Base-by-base conservation (phyloP, 2,888 invertebrate species). In the Isotomurus palustris region DNA sequence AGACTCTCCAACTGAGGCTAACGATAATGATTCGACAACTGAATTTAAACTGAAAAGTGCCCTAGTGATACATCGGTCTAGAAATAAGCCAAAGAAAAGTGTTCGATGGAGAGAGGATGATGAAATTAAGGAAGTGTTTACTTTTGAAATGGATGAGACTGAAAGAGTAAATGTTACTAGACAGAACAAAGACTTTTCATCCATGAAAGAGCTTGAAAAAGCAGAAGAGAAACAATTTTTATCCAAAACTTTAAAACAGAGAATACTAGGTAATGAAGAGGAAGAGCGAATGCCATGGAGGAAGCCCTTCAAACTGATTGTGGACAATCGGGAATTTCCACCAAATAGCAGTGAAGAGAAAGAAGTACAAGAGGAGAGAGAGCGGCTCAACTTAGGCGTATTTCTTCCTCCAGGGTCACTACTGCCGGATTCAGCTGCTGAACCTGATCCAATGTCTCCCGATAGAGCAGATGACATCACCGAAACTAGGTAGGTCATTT, bases 151-250 rank as follows among this genome's bases (percentile, higher is more conserved):
- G 68, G 95, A 96, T 76, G 95, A 94, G 77, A 93, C 88, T 17
- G 96, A 97, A 77, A 82, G 96, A 73, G 91, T 93, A 1, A 96
- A 96, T 77, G 95, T 96, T 1, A 92, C 86, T 2, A 91, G 86
- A 76, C 60, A 62, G 10, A n/a, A n/a, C n/a, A 58, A 55, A 50
- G 76, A 76, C 29, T 95, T 95, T 76, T 87, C 85, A 32, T 92
- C 93, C 72, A 87, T 92, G 87, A 91, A 91, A 74, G 84, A 88
- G 74, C 84, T 91, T 79, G 96, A 96, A 74, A 85, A 88, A 72
- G 82, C 83, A 60, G 81, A 86, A 71, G 96, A 96, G 78, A 82
- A 89, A 53, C 59, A 64, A 41, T 71, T 74, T 67, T 8, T 50
- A 4, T 32, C 32, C 8, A 50, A 24, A 3, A 50, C n/a, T 50